Evolutionary conservation across 2,888 invertebrate genomes (phyloP).

Genomic region (Dusona sp.): DNA sequence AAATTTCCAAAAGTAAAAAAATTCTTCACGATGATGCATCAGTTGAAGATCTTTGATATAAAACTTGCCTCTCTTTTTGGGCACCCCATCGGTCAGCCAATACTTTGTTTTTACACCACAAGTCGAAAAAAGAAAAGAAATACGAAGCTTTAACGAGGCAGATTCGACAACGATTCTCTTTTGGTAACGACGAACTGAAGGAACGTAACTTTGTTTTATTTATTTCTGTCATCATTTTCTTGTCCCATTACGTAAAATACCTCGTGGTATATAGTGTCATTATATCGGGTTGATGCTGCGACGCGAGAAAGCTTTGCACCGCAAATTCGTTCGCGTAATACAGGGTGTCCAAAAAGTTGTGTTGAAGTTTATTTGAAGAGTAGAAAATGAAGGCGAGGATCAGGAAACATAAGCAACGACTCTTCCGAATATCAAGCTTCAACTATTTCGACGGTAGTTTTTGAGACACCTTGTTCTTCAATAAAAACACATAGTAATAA

Average conservation of each 20-base stretch:
- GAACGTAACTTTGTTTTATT: slow-evolving; percentile 24
- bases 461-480: not conserved
- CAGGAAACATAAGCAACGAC: not conserved
- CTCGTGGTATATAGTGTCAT: slow-evolving; percentile 46
- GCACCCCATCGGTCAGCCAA: not conserved
- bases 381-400: not conserved
- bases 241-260: slow-evolving; percentile 53
- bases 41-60: not conserved
- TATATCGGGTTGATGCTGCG: slow-evolving; percentile 43
- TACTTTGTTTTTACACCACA: not conserved
- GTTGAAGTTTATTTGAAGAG: not conserved
- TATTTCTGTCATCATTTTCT: slow-evolving; percentile 4
- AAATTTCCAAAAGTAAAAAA: not conserved
- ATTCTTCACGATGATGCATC: not conserved
- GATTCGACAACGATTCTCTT: slow-evolving; percentile 23
- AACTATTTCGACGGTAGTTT: not conserved
- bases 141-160: slow-evolving; percentile 5
- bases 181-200: slow-evolving; percentile 7
- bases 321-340: not conserved
- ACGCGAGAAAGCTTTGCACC: slow-evolving; percentile 39
- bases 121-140: not conserved
- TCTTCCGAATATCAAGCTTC: not conserved
- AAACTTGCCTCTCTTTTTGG: not conserved
- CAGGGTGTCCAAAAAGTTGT: not conserved
- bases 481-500: slow-evolving; percentile 12